These are phyloP conservation scores for Brachyopa scutellaris DNA, from an alignment of 2,888 invertebrate species.

Conservation along the genomic window DNA sequence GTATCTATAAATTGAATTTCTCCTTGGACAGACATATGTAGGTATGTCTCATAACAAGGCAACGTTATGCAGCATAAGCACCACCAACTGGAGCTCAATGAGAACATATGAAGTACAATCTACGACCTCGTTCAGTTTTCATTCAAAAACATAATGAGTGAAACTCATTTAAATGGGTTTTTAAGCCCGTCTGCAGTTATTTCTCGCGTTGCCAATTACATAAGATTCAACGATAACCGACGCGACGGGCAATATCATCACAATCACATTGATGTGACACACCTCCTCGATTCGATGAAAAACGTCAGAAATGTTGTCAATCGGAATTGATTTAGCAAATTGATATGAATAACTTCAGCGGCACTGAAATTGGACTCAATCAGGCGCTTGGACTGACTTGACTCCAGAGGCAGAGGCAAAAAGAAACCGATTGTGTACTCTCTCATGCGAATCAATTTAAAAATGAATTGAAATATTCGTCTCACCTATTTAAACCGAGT, in stretches of 20 bases:
- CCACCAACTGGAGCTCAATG: slow-evolving; percentile 23
- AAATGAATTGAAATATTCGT: slow-evolving; percentile 52
- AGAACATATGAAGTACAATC: slow-evolving; percentile 33
- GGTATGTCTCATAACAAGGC: too few relatives aligned
- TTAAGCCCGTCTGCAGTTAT: too few relatives aligned
- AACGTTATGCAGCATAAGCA: slow-evolving; percentile 8
- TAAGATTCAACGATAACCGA: too few relatives aligned
- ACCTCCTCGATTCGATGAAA: slow-evolving; percentile 19
- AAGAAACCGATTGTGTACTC: slow-evolving; percentile 34
- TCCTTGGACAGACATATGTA: slow-evolving; percentile 18
- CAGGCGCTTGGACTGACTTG: slow-evolving; percentile 7
- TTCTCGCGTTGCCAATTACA: too few relatives aligned
- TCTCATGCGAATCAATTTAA: slow-evolving; percentile 65
- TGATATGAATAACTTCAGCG: slow-evolving; percentile 8
- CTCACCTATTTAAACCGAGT: slow-evolving; percentile 62
- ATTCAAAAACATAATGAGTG: background rate
- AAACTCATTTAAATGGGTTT: background rate
- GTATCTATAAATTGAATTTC: slow-evolving; percentile 10
- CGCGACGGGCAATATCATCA: too few relatives aligned
- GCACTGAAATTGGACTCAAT: slow-evolving; percentile 31
- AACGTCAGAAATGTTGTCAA: slow-evolving; percentile 29
- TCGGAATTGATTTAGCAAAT: slow-evolving; percentile 47
- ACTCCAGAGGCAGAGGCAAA: background rate
- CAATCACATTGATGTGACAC: slow-evolving; percentile 14
- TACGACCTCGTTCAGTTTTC: slow-evolving; percentile 24